phyloP scores from a whole-genome alignment of 2,888 invertebrate species.

The Drosophila leonis region DNA sequence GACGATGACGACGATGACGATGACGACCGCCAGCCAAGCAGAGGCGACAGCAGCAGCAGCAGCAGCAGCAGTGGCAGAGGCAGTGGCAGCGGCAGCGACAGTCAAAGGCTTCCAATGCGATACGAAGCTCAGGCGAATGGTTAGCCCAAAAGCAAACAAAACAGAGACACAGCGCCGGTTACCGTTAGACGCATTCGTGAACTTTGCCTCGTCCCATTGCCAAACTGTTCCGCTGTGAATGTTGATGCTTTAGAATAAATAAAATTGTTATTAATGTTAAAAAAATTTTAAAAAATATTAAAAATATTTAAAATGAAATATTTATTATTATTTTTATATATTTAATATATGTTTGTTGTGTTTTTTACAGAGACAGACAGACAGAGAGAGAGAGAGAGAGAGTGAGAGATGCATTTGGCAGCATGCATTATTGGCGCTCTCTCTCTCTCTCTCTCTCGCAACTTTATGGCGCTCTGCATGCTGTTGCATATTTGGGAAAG shows the following conservation, averaged over 20 bases:
- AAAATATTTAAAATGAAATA: not conserved
- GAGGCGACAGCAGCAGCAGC: slow-evolving; percentile 40
- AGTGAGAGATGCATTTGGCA: slow-evolving; percentile 13
- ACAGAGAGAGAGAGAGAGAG: not conserved
- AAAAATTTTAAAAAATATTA: not conserved
- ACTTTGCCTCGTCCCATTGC: slow-evolving; percentile 41
- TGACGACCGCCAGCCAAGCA: slow-evolving; percentile 38
- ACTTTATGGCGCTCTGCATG: slow-evolving; percentile 39
- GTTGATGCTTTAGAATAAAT: not conserved
- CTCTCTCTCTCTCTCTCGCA: not conserved
- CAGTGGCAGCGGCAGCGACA: slow-evolving; percentile 28
- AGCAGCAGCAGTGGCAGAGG: slow-evolving; percentile 21
- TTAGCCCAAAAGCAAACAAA: slow-evolving; percentile 57
- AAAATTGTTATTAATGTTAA: not conserved
- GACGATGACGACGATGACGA: slow-evolving; percentile 27
- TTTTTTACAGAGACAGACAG: not conserved
- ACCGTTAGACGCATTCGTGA: slow-evolving; percentile 48
- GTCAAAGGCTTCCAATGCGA: slow-evolving; percentile 59
- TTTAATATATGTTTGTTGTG: slow-evolving; percentile 29
- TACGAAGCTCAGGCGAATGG: slow-evolving; percentile 49
- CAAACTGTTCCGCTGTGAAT: slow-evolving; percentile 39
- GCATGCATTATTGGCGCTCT: slow-evolving; percentile 7
- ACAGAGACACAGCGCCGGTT: slow-evolving; percentile 51
- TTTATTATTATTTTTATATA: not conserved
- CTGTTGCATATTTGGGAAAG: slow-evolving; percentile 46